Conservation (phyloP, 2,888 invertebrate species). For the Suillia variegata region DNA sequence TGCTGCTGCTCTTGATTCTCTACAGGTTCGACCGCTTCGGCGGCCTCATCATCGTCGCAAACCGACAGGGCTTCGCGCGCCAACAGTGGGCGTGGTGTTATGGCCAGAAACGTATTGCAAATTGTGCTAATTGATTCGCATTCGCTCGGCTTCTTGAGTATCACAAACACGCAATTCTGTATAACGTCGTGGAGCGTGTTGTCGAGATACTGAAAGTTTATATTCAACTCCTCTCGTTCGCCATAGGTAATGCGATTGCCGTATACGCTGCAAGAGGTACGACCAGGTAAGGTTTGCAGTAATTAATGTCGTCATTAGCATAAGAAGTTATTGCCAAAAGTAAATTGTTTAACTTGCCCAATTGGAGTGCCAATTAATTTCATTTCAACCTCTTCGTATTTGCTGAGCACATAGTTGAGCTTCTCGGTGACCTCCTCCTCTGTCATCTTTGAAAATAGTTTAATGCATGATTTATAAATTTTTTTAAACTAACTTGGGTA, state of each 20-base stretch:
- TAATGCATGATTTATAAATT: background rate
- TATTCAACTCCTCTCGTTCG: constrained; percentile 42
- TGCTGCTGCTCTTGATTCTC: background rate
- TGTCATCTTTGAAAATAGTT: constrained; percentile 34
- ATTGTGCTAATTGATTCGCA: constrained; percentile 49
- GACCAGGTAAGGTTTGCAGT: background rate
- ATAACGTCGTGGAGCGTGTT: constrained; percentile 50
- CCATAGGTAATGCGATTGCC: constrained; percentile 46
- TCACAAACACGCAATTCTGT: constrained; percentile 49
- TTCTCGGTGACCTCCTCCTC: constrained; percentile 40
- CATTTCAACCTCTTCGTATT: constrained; percentile 48
- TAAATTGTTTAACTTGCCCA: constrained; percentile 38
- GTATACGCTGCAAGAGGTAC: constrained; percentile 37
- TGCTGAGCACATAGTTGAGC: constrained; percentile 42
- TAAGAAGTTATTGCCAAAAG: background rate
- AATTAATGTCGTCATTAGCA: background rate
- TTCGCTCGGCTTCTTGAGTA: constrained; percentile 38
- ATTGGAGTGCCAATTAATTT: constrained; percentile 46
- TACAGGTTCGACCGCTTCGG: constrained; percentile 29
- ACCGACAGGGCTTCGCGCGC: constrained; percentile 42
- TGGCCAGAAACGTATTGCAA: constrained; percentile 46
- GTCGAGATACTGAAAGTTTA: constrained; percentile 51
- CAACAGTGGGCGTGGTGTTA: constrained; percentile 49
- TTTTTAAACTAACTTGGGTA: too few species aligned
- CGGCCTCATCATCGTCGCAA: constrained; percentile 41